Percentiles rank a stretch among this genome's conserved stretches.
phyloP scores from a whole-genome alignment of 2,888 invertebrate species.

The Thalpophila matura region DNA sequence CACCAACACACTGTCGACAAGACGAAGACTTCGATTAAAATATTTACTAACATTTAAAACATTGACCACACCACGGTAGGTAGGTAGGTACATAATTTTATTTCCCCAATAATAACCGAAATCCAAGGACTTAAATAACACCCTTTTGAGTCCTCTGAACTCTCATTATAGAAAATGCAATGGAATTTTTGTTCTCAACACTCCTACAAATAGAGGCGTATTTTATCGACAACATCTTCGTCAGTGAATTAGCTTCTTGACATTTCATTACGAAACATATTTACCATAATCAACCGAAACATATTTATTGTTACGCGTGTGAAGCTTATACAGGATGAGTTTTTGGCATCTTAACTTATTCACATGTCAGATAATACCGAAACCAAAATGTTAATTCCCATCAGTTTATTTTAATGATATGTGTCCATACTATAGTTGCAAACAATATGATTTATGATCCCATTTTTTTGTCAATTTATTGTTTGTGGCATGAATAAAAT shows the following conservation, averaged over 20 bases:
- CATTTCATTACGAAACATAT: conserved; percentile 12
- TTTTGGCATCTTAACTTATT: no score
- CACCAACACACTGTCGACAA: conserved; percentile 66
- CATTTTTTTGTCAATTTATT: no score
- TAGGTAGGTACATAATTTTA: conserved; percentile 15
- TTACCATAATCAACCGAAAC: no score
- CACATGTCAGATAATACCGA: no score
- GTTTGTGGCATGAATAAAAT: no score
- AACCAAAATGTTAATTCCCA: no score
- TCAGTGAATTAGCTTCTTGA: conserved; percentile 12
- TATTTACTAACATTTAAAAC: conserved; percentile 35
- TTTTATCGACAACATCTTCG: conserved; percentile 6
- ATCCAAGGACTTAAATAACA: conserved; percentile 14
- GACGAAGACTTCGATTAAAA: conserved; percentile 40
- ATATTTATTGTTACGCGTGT: background rate
- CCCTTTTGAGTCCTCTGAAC: conserved; percentile 8
- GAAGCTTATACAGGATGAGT: no score
- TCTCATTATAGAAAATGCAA: conserved; percentile 32
- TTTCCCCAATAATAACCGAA: conserved; percentile 19
- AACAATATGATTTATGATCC: no score
- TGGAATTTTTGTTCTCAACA: background rate
- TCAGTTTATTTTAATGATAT: no score
- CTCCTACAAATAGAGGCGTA: conserved; percentile 11
- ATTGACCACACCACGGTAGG: conserved; percentile 14
- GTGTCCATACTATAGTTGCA: no score